Evolutionary conservation across 2,113 vertebrate genomes (phyloP), one percentile per base, ranked within the genome.

Genomic region (Nothoprocta pentlandii): DNA sequence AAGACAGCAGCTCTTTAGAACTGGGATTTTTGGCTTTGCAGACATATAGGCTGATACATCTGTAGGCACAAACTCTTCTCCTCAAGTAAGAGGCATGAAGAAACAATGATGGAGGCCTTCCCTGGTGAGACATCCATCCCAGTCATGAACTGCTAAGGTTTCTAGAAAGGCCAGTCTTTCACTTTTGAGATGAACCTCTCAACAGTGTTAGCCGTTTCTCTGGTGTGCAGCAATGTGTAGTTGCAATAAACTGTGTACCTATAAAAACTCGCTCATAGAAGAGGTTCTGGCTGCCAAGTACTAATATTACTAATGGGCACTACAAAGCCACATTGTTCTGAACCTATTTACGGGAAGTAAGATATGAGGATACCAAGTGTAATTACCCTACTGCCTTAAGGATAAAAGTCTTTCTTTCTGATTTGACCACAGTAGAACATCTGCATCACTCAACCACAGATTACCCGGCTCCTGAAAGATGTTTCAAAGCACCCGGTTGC

Each of bases 401-500:
- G 91, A 85, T 54, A 92, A 78, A 82, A 94, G 78, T 94, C 95
- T 96, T 94, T 95, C 93, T 92, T 94, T 96, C 85, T 92, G 94
- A 91, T 95, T 94, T 93, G 96, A 97, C 95, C 95, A 94, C 96
- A 95, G 75, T 8, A 89, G 92, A 94, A 94, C 91, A 97, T 93
- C 95, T 96, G 96, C 94, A 89, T 92, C 30, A 0, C 67, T 85
- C 81, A 92, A 67, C 94, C 92, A 80, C 89, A 73, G 84, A 67
- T 96, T 93, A 91, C 44, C 86, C 90, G 80, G 73, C 91, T 94
- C 58, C 89, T 92, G 70, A 81, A 70, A 92, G 91, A 73, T 87
- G 91, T 87, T 96, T 94, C 95, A 96, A 89, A 96, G 87, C 94
- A 95, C 36, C n/a, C 75, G 66, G 44, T 79, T 87, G 49, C 78